Evolutionary conservation across 2,888 invertebrate species (phyloP).

Genomic region (Eupithecia dodoneata): DNA sequence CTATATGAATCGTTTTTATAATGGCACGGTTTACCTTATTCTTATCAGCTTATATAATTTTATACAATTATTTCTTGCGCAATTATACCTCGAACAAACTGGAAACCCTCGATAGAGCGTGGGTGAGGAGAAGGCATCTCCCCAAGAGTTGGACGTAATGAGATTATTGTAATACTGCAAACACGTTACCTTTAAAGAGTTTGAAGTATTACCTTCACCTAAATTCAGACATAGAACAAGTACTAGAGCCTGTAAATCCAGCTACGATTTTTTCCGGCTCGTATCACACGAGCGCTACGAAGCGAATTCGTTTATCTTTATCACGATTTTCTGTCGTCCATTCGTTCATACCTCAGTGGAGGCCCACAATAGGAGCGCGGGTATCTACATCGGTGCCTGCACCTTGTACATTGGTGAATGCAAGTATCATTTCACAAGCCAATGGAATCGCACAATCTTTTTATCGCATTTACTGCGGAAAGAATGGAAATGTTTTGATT

Average conservation of each 20-base stretch:
- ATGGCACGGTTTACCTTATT: no score
- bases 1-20: no score
- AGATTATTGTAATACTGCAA: neutral
- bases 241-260: neutral
- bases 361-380: slow-evolving; percentile 16
- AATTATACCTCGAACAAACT: neutral
- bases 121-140: neutral
- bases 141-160: neutral
- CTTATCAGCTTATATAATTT: no score
- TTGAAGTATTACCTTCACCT: neutral
- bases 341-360: slow-evolving; percentile 15
- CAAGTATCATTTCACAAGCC: slow-evolving; percentile 26
- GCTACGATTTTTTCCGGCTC: slow-evolving; percentile 2
- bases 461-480: slow-evolving; percentile 21
- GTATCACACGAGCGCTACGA: slow-evolving; percentile 20
- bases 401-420: slow-evolving; percentile 4
- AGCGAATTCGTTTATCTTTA: slow-evolving; percentile 28
- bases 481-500: slow-evolving; percentile 13
- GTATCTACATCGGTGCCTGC: neutral
- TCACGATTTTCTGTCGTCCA: slow-evolving; percentile 24
- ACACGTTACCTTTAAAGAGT: neutral
- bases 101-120: neutral
- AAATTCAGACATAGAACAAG: no score
- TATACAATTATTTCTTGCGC: no score
- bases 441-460: slow-evolving; percentile 19